Conservation (phyloP, 1,140 invertebrate genomes). For the Bacillus rossius region DNA sequence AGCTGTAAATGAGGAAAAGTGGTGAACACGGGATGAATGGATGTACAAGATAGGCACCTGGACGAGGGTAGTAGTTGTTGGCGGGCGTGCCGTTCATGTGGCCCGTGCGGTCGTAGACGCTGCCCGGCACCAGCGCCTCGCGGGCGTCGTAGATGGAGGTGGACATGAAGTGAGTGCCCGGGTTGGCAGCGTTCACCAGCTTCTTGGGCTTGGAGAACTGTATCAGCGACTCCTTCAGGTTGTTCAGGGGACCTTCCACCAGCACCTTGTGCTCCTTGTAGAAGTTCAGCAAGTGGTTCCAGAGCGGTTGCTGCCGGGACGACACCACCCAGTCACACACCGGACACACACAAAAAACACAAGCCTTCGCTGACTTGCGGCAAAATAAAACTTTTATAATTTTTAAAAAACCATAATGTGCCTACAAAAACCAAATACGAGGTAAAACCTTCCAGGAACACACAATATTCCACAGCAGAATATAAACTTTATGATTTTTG, state of each 20-base stretch:
- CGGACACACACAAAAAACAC: too few species aligned
- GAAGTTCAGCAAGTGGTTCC: constrained; percentile 97
- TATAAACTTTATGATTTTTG: too few species aligned
- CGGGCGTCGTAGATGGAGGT: constrained; percentile 90
- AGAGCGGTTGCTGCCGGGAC: constrained; percentile 74
- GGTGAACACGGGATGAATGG: too few species aligned
- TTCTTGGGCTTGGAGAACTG: constrained; percentile 97
- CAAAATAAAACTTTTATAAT: too few species aligned
- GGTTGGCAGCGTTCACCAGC: constrained; percentile 88
- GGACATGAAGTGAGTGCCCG: constrained; percentile 95
- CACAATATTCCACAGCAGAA: too few species aligned
- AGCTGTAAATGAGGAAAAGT: too few species aligned
- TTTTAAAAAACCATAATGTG: too few species aligned
- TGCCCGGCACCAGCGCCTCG: constrained; percentile 83
- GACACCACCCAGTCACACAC: too few species aligned
- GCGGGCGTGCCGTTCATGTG: constrained; percentile 23
- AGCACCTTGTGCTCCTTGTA: constrained; percentile 98
- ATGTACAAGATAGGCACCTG: background rate
- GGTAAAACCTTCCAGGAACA: too few species aligned
- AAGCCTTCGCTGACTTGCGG: too few species aligned
- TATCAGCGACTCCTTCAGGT: constrained; percentile 94
- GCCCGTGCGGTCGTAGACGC: constrained; percentile 62
- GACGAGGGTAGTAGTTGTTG: background rate
- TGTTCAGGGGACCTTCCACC: constrained; percentile 96
- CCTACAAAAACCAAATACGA: too few species aligned